Evolutionary conservation across 1,140 invertebrate species (phyloP).

Genomic region (Eciton burchellii): DNA sequence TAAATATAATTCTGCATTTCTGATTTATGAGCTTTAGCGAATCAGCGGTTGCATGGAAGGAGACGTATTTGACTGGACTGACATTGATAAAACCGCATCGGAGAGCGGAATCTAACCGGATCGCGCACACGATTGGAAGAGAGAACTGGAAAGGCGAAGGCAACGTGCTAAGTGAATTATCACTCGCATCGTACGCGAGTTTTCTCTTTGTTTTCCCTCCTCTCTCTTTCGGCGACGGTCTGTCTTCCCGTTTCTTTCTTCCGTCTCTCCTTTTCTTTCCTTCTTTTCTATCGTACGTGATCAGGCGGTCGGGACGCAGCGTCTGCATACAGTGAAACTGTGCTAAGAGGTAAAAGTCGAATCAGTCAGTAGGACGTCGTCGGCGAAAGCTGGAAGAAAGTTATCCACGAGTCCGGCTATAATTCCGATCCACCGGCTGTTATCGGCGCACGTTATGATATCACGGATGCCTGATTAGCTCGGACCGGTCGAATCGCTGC

Average conservation of each 20-base stretch:
- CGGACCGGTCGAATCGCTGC: neutral
- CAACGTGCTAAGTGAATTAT: slow-evolving; percentile 26
- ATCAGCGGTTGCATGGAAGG: neutral
- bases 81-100: neutral
- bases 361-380: slow-evolving; percentile 75
- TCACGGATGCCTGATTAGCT: slow-evolving; percentile 11
- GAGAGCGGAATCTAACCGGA: neutral
- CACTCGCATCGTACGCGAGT: neutral
- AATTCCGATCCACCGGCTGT: slow-evolving; percentile 56
- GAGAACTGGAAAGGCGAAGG: slow-evolving; percentile 16
- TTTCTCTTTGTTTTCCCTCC: neutral
- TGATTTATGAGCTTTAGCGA: neutral
- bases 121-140: neutral
- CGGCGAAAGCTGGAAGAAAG: slow-evolving; percentile 75
- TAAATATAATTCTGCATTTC: neutral
- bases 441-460: slow-evolving; percentile 28
- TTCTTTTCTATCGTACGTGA: slow-evolving; percentile 26
- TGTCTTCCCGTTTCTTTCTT: neutral
- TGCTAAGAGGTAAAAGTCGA: slow-evolving; percentile 76
- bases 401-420: slow-evolving; percentile 64
- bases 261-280: neutral
- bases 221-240: slow-evolving; percentile 13
- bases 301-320: slow-evolving; percentile 22
- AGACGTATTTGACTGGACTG: neutral
- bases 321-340: slow-evolving; percentile 71